Evolutionary conservation across 2,888 invertebrate genomes (phyloP), one percentile per base, ranked within the genome.

Genomic region (Acronicta aceris): DNA sequence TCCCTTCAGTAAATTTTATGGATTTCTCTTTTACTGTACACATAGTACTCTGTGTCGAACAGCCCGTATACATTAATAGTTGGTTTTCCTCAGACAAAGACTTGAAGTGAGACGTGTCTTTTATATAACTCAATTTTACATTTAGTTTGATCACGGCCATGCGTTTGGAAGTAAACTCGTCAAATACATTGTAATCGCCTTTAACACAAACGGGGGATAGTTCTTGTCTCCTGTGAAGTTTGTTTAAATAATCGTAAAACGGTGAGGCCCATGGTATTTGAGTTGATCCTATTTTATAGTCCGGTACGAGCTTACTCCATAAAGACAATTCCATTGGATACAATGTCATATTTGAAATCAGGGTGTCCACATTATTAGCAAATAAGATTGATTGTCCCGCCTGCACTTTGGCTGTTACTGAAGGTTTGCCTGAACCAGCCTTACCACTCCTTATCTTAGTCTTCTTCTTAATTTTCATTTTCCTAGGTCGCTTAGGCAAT

Each of bases 281-380:
- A 10, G 84, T 79, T 1, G 84, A 86, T 1, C 91, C 93, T 38
- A 90, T 54, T 70, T 78, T 83, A 48, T 75, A 69, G 21, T 79
- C 66, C 1, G 78, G 74, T 13, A 82, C 55, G 21, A 71, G 63
- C 66, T 83, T 88, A 58, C 78, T 84, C 71, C 84, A 88, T 5
- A 93, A 54, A 2, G 82, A 82, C 53, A 94, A 41, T 69, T 89
- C 84, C 59, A 94, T 82, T 6, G 92, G 89, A 75, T 84, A 84
- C 17, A 73, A 69, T 59, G 79, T 81, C 93, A 93, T 93, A 17
- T 78, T 79, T n/a, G 71, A 56, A 33, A 86, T 79, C 2, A 94
- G 71, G 16, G 55, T 58, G 13, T 84, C 74, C n/a, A 83, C 67
- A 59, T 78, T 79, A 49, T 72, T 84, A 0, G 76, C 69, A 40